Evolutionary conservation across 2,113 vertebrate genomes (phyloP), one percentile per base, ranked within the genome.

Genomic region (Malurus elegans): DNA sequence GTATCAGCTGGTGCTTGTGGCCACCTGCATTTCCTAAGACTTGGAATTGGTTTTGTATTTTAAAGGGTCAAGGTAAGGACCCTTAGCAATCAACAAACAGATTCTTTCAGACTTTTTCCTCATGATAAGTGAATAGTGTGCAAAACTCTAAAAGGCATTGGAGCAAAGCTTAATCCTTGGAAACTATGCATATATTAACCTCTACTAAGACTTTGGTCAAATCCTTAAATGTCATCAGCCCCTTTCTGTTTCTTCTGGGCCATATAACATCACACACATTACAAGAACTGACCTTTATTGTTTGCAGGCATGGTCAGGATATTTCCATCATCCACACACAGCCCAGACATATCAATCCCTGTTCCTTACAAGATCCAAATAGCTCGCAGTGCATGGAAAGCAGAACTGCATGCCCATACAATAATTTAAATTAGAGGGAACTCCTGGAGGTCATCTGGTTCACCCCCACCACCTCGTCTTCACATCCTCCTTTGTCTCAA

Each of bases 191-290:
- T 93, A 86, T 73, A 89, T 91, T 95, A 89, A 91, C 84, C 67
- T 94, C 92, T 93, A 44, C 64, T 86, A 89, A 93, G 72, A 91
- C 92, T 89, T 89, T 86, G 76, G 91, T 95, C 75, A 88, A 54
- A 95, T 32, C 32, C n/a, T 88, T 83, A 95, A 95, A 96, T 94
- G 90, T 88, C 92, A 94, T 45, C 42, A 86, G 18, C 14, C 13
- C 44, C 61, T 47, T 91, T 79, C 62, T 75, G 32, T 91, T 95
- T 96, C 57, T 92, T 86, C 79, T 36, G 12, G 83, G 71, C 87
- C 92, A 91, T 88, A 79, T 82, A 95, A 71, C 89, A 82, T 88
- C 86, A 88, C 62, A 91, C 44, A 34, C 38, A 92, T 67, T 58
- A 64, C 31, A 0, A 94, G 44, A 83, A 75, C 26, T 79, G 71